phyloP scores from a whole-genome alignment of 2,113 vertebrate genomes.

The Sinocyclocheilus maitianheensis region DNA sequence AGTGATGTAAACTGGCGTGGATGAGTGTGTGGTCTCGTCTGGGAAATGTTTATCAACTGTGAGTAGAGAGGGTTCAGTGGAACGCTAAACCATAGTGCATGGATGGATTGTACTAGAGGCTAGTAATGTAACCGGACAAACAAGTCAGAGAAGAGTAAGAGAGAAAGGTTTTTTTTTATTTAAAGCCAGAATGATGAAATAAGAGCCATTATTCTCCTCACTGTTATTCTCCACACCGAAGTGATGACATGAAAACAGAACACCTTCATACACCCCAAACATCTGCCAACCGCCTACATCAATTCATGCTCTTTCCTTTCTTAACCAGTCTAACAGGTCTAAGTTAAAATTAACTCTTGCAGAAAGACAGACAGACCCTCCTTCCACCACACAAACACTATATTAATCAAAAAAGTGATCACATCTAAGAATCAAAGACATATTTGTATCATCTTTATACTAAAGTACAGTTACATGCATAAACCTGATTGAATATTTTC shows the following conservation, averaged over 20 bases:
- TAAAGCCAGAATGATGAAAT: conserved; percentile 15
- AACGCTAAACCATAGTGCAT: background rate
- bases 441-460: background rate
- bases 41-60: background rate
- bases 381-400: background rate
- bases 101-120: conserved; percentile 23
- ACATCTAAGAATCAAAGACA: conserved; percentile 3
- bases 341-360: background rate
- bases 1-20: conserved; percentile 1
- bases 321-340: conserved; percentile 1
- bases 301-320: background rate
- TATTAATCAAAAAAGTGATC: background rate
- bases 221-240: conserved; percentile 8
- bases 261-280: background rate
- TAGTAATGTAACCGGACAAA: conserved; percentile 22
- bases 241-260: conserved; percentile 36
- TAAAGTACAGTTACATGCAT: too few relatives aligned
- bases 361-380: background rate
- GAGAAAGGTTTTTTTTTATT: background rate
- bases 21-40: background rate
- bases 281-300: conserved; percentile 4
- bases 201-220: background rate
- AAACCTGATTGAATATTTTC: too few relatives aligned
- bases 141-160: conserved; percentile 37
- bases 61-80: conserved; percentile 15